phyloP scores from a whole-genome alignment of 2,888 invertebrate species.

The Argynnis bischoffii region DNA sequence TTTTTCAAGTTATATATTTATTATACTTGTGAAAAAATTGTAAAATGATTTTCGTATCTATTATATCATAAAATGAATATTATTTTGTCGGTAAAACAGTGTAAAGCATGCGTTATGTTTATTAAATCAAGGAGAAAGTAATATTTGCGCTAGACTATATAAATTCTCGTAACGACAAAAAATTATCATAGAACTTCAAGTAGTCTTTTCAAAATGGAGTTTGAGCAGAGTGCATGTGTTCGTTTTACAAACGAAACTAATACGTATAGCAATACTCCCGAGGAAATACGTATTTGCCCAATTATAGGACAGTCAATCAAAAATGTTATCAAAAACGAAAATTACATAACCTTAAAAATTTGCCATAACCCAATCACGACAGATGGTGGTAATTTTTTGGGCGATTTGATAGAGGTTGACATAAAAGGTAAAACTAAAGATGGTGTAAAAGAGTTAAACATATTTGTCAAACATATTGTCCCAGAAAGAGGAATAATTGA shows the following conservation, averaged over 20 bases:
- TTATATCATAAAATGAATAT: too few species aligned
- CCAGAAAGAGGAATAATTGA: conserved; percentile 38
- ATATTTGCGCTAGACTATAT: conserved; percentile 7
- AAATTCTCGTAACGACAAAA: neutral
- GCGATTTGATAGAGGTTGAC: conserved; percentile 50
- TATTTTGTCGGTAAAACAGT: neutral
- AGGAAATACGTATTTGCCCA: conserved; percentile 24
- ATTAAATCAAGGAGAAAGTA: neutral
- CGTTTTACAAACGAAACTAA: neutral
- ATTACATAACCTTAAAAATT: conserved; percentile 44
- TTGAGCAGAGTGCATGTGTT: conserved; percentile 18
- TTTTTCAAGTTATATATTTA: too few species aligned
- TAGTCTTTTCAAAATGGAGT: conserved; percentile 30
- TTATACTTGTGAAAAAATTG: too few species aligned
- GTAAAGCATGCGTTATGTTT: neutral
- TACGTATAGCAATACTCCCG: neutral
- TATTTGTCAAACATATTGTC: conserved; percentile 55
- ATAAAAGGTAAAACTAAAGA: conserved; percentile 51
- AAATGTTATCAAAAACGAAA: conserved; percentile 45
- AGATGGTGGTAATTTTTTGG: conserved; percentile 57
- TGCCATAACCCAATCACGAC: conserved; percentile 43
- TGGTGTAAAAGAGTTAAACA: conserved; percentile 50
- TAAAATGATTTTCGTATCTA: too few species aligned
- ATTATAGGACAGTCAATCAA: conserved; percentile 46
- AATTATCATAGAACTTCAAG: neutral